phyloP scores from a whole-genome alignment of 2,113 vertebrate genomes.

The Mastomys coucha region DNA sequence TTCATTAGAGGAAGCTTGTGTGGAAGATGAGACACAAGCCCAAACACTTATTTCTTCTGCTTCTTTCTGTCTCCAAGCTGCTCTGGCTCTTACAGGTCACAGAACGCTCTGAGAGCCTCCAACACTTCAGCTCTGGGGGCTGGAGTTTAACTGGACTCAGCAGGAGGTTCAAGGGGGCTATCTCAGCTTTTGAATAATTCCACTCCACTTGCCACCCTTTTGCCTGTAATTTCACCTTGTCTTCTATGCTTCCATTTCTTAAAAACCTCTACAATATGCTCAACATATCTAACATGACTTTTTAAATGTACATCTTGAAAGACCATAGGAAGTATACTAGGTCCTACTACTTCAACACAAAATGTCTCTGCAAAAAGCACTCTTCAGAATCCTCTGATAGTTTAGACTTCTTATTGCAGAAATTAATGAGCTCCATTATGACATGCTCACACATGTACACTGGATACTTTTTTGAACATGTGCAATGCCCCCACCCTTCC shows the following conservation, averaged over 20 bases:
- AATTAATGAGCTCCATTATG: background rate
- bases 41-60: background rate
- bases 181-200: constrained; percentile 30
- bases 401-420: background rate
- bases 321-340: background rate
- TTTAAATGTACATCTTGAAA: background rate
- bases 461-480: background rate
- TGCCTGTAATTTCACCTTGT: background rate
- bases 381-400: background rate
- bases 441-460: background rate
- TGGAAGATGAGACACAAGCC: background rate
- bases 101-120: background rate
- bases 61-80: background rate
- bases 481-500: background rate
- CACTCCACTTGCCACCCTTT: background rate
- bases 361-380: background rate
- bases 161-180: background rate
- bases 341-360: background rate
- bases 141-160: background rate
- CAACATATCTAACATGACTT: background rate
- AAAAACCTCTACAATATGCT: background rate
- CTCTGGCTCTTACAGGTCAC: background rate
- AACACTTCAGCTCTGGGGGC: background rate
- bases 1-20: background rate
- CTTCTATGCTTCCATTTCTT: background rate